These are phyloP conservation scores for Plectrocnemia conspersa DNA, from an alignment of 1,140 invertebrate species.

Conservation along the genomic window DNA sequence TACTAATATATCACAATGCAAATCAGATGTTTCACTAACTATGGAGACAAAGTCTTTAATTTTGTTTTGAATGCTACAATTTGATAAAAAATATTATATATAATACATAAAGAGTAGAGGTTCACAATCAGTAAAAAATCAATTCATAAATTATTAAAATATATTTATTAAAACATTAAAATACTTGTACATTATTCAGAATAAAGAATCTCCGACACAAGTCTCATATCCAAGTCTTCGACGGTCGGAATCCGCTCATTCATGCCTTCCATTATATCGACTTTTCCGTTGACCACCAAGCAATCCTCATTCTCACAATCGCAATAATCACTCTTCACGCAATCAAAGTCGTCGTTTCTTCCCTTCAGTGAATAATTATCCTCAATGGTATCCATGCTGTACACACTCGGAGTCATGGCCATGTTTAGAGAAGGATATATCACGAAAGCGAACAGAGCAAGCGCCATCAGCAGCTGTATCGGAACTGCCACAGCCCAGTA, in stretches of 20 bases:
- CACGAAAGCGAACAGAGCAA: constrained; percentile 72
- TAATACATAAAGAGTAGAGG: too few species aligned
- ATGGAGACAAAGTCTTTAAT: too few species aligned
- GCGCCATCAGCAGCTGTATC: constrained; percentile 65
- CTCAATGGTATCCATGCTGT: constrained; percentile 65
- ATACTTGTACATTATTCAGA: constrained; percentile 36
- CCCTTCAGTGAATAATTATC: constrained; percentile 51
- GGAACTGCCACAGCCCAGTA: constrained; percentile 87
- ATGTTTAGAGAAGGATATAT: constrained; percentile 83
- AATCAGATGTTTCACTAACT: too few species aligned
- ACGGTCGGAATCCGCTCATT: constrained; percentile 39
- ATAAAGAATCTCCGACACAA: constrained; percentile 47
- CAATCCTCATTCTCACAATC: constrained; percentile 27
- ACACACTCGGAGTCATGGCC: constrained; percentile 65
- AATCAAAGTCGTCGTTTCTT: constrained; percentile 22
- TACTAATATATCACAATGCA: too few species aligned
- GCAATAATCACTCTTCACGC: constrained; percentile 25
- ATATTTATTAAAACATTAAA: too few species aligned
- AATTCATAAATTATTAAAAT: too few species aligned
- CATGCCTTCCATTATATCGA: constrained; percentile 1
- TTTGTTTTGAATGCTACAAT: too few species aligned
- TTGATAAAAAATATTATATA: too few species aligned
- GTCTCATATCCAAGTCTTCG: constrained; percentile 46
- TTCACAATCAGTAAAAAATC: too few species aligned
- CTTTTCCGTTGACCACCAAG: not conserved